phyloP scores from a whole-genome alignment of 1,140 invertebrate genomes.

The Euschistus heros region DNA sequence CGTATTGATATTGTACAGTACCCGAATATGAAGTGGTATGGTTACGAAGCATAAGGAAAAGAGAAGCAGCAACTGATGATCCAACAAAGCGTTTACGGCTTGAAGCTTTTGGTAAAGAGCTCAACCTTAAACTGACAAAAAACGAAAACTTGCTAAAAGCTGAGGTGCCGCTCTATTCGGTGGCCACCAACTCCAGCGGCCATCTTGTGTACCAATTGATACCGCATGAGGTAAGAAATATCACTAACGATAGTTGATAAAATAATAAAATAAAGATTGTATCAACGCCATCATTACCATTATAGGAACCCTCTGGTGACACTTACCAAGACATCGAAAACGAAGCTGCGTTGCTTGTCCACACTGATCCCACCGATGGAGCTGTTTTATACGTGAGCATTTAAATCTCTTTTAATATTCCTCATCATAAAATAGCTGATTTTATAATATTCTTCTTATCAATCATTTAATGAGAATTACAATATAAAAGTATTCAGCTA shows the following conservation, averaged over 20 bases:
- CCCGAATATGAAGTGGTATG: constrained; percentile 54
- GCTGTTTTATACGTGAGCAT: constrained; percentile 70
- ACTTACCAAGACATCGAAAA: constrained; percentile 76
- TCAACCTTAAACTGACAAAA: constrained; percentile 58
- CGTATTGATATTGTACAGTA: constrained; percentile 32
- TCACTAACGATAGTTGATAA: no score
- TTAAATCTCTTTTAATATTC: neutral
- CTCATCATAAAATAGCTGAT: no score
- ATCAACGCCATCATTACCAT: constrained; percentile 3
- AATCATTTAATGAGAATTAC: no score
- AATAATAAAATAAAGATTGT: neutral
- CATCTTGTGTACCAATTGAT: constrained; percentile 27
- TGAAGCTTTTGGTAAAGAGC: constrained; percentile 60
- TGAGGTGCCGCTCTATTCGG: constrained; percentile 47
- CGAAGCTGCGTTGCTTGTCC: constrained; percentile 71
- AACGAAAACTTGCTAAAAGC: constrained; percentile 60
- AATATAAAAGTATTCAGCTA: neutral
- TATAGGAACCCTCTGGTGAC: constrained; percentile 50
- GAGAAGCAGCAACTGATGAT: constrained; percentile 33
- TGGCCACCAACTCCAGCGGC: constrained; percentile 28
- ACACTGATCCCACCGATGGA: constrained; percentile 58
- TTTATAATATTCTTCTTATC: no score
- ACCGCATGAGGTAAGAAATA: constrained; percentile 27
- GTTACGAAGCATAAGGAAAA: constrained; percentile 33
- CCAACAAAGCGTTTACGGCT: constrained; percentile 54